Evolutionary conservation across 2,797 vertebrate genomes (phyloP).

Genomic region (Mormyrops attenuatus): DNA sequence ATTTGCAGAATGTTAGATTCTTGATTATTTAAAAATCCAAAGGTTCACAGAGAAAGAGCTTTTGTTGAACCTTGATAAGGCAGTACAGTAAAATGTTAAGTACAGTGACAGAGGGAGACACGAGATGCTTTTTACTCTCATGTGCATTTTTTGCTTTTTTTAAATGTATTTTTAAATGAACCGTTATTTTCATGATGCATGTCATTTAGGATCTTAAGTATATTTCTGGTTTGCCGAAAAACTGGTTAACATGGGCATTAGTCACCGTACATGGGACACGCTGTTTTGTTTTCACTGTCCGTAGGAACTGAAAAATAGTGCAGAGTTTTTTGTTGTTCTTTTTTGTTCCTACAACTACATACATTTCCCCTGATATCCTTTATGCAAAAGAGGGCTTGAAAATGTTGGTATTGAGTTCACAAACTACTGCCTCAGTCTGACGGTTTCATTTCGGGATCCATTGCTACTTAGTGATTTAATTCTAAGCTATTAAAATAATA

Average conservation of each 20-base stretch:
- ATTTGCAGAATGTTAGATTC: background rate
- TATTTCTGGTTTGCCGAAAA: background rate
- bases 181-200: background rate
- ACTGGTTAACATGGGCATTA: background rate
- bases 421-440: background rate
- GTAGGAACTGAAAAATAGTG: background rate
- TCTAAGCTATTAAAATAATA: background rate
- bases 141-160: background rate
- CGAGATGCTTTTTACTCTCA: background rate
- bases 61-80: background rate
- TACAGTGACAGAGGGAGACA: background rate
- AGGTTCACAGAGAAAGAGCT: background rate
- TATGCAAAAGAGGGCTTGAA: background rate
- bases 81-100: background rate
- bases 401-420: background rate
- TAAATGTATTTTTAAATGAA: background rate
- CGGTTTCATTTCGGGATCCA: background rate
- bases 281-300: background rate
- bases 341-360: background rate
- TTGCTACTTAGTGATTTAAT: background rate
- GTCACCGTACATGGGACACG: background rate
- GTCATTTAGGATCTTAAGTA: background rate
- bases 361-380: background rate
- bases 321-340: background rate
- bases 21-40: background rate